Evolutionary conservation across 2,113 vertebrate species (phyloP), one percentile per base, ranked within the genome.

Genomic region (Sialia sialis): DNA sequence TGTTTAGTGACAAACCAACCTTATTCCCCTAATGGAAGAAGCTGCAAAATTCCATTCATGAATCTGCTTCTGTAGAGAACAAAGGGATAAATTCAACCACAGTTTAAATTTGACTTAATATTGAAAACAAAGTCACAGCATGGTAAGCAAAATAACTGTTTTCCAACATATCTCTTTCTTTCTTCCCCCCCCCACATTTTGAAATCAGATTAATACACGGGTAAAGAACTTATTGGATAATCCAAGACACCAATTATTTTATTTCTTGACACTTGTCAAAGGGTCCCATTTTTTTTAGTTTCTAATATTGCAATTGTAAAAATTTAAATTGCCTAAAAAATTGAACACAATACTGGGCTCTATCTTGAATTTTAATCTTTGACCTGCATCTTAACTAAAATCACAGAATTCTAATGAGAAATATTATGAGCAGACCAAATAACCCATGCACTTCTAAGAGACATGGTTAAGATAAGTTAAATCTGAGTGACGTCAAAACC

Each of bases 1-100:
- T 84, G 43, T 92, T 94, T 73, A 96, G 75, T 93, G 43, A 54
- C 16, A 60, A 54, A 97, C 98, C 66, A 96, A 99, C 99, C 99
- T 99, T 96, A 99, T 98, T 97, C 99, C 99, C 96, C 98, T 99
- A 93, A 99, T 98, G 87, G 99, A 99, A 90, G 97, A 97, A 34
- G 98, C 98, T 59, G 98, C 98, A 96, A 99, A 99, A 98, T 99
- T 99, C 99, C 99, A 99, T 93, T 99, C 98, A 6, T 99, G 98
- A 91, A 99, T 99, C 75, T 99, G 98, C 94, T 99, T 99, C 99
- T 99, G 97, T 78, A 96, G 97, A 66, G 63, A 96, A 84, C 32
- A 96, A 80, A 94, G 32, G 88, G 23, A 82, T 68, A 90, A 54
- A 66, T 79, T 75, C 29, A 90, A 38, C 7, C 9, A 59, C 8